Conservation (phyloP, 2,797 vertebrate genomes). For the Danio aesculapii region DNA sequence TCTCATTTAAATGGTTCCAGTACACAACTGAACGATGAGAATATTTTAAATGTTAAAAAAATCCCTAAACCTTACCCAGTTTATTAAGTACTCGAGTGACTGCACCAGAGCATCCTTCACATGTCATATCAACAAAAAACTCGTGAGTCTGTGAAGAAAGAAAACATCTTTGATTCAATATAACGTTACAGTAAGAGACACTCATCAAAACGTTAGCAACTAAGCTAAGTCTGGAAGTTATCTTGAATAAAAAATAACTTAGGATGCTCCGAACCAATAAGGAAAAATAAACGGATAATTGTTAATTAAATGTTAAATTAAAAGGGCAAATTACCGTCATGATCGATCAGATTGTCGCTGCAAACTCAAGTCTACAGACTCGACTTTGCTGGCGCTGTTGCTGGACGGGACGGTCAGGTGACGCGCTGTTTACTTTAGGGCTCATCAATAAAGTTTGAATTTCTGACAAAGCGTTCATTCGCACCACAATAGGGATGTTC, state of each 20-base stretch:
- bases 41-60: background rate
- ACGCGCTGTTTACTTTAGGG: slow-evolving; percentile 45
- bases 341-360: background rate
- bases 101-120: slow-evolving; percentile 91
- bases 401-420: background rate
- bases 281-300: background rate
- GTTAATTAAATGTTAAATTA: background rate
- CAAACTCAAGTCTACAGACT: background rate
- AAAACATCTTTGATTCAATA: background rate
- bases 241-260: background rate
- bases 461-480: background rate
- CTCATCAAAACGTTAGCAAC: background rate
- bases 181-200: too few relatives aligned
- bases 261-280: background rate
- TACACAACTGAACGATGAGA: background rate
- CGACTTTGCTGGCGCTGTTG: background rate
- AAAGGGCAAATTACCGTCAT: slow-evolving; percentile 39
- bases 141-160: slow-evolving; percentile 87
- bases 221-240: slow-evolving; percentile 6
- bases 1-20: background rate
- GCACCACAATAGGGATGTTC: background rate
- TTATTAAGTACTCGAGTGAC: slow-evolving; percentile 89
- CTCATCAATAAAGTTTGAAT: slow-evolving; percentile 36
- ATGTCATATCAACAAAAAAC: slow-evolving; percentile 96
- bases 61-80: slow-evolving; percentile 72